Percentiles rank a stretch among this genome's conserved stretches.
Evolutionary conservation across 2,113 vertebrate genomes (phyloP).

Genomic region (Corythoichthys intestinalis): DNA sequence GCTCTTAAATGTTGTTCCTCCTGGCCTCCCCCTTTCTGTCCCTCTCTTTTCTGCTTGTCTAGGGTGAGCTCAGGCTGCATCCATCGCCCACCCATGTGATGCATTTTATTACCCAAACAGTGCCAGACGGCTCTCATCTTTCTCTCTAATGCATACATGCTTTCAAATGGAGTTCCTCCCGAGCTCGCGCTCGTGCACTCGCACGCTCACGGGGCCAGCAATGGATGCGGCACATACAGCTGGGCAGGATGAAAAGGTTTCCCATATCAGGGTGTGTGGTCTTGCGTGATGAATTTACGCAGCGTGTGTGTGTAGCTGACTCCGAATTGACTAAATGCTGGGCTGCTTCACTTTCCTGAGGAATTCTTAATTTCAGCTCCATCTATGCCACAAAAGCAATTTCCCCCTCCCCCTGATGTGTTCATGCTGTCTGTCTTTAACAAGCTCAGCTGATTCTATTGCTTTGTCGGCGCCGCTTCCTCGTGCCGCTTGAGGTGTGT

Average conservation of each 20-base stretch:
- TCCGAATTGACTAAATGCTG: slow-evolving; percentile 19
- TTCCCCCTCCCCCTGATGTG: slow-evolving; percentile 14
- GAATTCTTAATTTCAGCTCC: slow-evolving; percentile 34
- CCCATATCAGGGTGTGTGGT: slow-evolving; percentile 58
- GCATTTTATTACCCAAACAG: slow-evolving; percentile 42
- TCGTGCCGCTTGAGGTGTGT: slow-evolving; percentile 52
- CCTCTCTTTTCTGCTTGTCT: slow-evolving; percentile 28
- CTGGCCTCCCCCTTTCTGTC: slow-evolving; percentile 7
- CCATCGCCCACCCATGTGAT: slow-evolving; percentile 43
- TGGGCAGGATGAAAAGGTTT: slow-evolving; percentile 42
- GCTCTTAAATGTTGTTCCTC: slow-evolving; percentile 25
- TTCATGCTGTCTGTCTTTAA: slow-evolving; percentile 19
- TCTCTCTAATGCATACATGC: slow-evolving; percentile 37
- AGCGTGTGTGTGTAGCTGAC: slow-evolving; percentile 21
- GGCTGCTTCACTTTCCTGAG: slow-evolving; percentile 23
- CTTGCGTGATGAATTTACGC: slow-evolving; percentile 22
- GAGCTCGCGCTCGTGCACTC: slow-evolving; percentile 24
- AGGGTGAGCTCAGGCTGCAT: slow-evolving; percentile 22
- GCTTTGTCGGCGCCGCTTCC: slow-evolving; percentile 24
- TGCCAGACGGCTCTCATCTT: slow-evolving; percentile 26
- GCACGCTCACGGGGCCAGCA: slow-evolving; percentile 14
- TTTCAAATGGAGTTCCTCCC: slow-evolving; percentile 23
- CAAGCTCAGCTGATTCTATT: slow-evolving; percentile 33
- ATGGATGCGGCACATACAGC: slow-evolving; percentile 46
- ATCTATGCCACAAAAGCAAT: slow-evolving; percentile 22